Evolutionary conservation across 2,113 vertebrate genomes (phyloP), one percentile per base, ranked within the genome.

Genomic region (Cygnus atratus): DNA sequence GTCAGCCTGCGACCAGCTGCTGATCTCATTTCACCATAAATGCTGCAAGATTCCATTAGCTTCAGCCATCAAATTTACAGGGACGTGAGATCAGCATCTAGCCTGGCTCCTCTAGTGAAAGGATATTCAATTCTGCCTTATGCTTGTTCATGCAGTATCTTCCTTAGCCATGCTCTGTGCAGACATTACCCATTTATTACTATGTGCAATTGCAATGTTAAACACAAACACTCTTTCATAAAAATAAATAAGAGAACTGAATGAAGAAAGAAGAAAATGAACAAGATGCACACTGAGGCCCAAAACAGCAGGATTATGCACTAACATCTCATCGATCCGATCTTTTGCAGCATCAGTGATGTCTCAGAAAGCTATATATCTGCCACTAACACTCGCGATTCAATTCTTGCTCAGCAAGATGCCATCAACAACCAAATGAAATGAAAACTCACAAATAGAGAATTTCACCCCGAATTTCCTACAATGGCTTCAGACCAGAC

Each of bases 61-160:
- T 92, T 92, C 91, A 93, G 92, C 93, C 94, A 96, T 95, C 92
- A 93, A 50, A 92, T 96, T 91, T 92, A 59, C 81, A 74, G 65
- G 24, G 43, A 39, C 63, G 74, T 11, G 75, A 94, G 94, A 96
- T 92, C 93, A 92, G 84, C 83, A 91, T 94, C 79, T 92, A 78
- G 79, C 48, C 79, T 78, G 70, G 41, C 88, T 97, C 80, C 82
- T 89, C 55, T 19, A 80, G 35, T 61, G 77, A 84, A 80, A 78
- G 84, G 85, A 89, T 41, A 57, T 70, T 61, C 41, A 91, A 72
- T 86, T 85, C 78, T 18, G 3, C 41, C 71, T 86, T 84, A n/a
- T 31, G 58, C 61, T 88, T 77, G 35, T 68, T 76, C 55, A 46
- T 37, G 92, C 82, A 91, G 33, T 33, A 84, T 81, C 48, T 81